Evolutionary conservation across 2,113 vertebrate genomes (phyloP).

Genomic region (Malurus alboscapulatus): DNA sequence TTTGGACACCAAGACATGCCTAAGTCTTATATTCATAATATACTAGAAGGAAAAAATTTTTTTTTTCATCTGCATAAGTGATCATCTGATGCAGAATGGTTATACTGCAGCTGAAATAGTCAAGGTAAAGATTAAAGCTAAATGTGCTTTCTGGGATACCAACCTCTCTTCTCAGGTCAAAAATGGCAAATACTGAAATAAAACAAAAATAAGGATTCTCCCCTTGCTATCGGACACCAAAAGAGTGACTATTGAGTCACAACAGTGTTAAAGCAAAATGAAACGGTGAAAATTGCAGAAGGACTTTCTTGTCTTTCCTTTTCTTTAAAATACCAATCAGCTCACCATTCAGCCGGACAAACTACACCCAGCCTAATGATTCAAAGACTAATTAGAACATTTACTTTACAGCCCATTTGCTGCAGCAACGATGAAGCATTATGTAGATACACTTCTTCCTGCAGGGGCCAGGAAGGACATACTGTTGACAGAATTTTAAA

Average conservation of each 20-base stretch:
- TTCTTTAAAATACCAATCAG: neutral
- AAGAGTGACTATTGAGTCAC: neutral
- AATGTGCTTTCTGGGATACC: neutral
- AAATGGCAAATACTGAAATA: neutral
- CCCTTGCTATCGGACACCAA: neutral
- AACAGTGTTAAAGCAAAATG: neutral
- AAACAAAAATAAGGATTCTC: neutral
- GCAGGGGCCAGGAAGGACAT: conserved; percentile 2
- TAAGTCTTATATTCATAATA: neutral
- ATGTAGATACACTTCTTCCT: conserved; percentile 1
- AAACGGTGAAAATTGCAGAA: neutral
- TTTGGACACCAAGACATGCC: neutral
- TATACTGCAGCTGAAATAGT: neutral
- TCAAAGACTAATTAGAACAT: conserved; percentile 53
- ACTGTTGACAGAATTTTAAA: conserved; percentile 42
- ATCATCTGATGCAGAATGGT: neutral
- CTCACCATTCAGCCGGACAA: neutral
- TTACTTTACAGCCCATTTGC: conserved; percentile 59
- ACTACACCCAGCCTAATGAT: conserved; percentile 9
- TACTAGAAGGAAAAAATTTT: neutral
- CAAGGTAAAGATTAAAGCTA: neutral
- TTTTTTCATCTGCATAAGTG: neutral
- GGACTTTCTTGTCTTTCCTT: neutral
- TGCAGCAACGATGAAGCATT: conserved; percentile 46
- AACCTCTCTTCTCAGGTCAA: neutral